phyloP scores from a whole-genome alignment of 2,888 invertebrate genomes.

The Apamea crenata region DNA sequence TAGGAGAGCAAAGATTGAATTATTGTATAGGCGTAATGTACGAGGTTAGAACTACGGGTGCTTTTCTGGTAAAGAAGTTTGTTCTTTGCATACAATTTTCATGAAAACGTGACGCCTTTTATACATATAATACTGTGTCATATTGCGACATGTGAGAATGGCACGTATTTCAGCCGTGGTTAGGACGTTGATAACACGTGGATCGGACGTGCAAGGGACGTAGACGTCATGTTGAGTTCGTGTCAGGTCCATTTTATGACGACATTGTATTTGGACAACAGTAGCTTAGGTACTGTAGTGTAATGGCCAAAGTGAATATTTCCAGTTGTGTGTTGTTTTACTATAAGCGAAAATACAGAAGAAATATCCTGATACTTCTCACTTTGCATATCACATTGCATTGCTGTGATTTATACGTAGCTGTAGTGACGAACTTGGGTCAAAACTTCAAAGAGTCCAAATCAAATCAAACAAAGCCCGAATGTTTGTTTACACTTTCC shows the following conservation, averaged over 20 bases:
- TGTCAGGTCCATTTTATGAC: slow-evolving; percentile 2
- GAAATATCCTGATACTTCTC: neutral
- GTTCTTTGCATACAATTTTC: neutral
- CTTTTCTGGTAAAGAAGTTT: neutral
- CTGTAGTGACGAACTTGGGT: neutral
- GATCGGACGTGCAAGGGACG: slow-evolving; percentile 1
- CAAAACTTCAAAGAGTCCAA: neutral
- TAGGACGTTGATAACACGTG: slow-evolving; percentile 14
- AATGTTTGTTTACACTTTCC: slow-evolving; percentile 31
- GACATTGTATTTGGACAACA: slow-evolving; percentile 6
- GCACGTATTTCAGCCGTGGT: slow-evolving; percentile 20
- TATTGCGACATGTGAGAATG: neutral
- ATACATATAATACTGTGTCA: neutral
- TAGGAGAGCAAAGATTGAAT: too few relatives aligned
- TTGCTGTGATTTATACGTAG: neutral
- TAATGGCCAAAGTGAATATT: neutral
- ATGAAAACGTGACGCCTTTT: neutral
- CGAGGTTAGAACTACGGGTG: neutral
- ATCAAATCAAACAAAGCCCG: slow-evolving; percentile 9
- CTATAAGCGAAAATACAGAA: neutral
- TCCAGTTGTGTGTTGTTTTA: neutral
- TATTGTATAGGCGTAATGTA: neutral
- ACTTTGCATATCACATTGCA: neutral
- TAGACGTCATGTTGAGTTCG: slow-evolving; percentile 17
- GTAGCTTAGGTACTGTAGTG: neutral